Evolutionary conservation across 2,797 vertebrate genomes (phyloP).

Genomic region (Lindbergichthys nudifrons): DNA sequence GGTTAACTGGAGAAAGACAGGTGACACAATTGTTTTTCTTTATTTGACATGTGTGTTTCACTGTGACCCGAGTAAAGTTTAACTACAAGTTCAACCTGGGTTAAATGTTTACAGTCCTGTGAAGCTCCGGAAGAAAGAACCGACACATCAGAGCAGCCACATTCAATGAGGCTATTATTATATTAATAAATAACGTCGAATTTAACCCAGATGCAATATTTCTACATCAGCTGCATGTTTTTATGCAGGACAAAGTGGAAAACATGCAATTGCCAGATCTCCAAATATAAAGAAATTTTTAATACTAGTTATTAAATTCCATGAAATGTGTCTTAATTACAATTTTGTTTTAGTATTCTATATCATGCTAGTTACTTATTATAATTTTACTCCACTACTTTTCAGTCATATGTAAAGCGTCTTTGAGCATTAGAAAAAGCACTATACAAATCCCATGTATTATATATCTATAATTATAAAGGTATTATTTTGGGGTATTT

Average conservation of each 20-base stretch:
- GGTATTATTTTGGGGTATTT: too few relatives aligned
- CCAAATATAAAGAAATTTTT: too few relatives aligned
- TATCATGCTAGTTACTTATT: too few relatives aligned
- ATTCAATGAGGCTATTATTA: background rate
- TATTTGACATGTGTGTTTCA: too few relatives aligned
- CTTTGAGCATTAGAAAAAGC: too few relatives aligned
- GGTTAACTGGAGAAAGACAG: background rate
- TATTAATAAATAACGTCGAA: too few relatives aligned
- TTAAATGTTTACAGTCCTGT: conserved; percentile 24
- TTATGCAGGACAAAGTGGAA: background rate
- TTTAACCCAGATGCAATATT: background rate
- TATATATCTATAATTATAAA: too few relatives aligned
- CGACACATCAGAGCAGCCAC: background rate
- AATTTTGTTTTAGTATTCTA: too few relatives aligned
- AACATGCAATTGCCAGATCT: background rate
- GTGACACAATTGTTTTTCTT: background rate
- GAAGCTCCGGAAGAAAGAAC: background rate
- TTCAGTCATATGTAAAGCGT: background rate
- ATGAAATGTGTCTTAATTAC: too few relatives aligned
- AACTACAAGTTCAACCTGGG: background rate
- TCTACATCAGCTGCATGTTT: background rate
- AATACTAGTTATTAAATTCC: too few relatives aligned
- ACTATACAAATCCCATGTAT: too few relatives aligned
- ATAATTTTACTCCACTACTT: background rate
- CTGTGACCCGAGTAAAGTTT: background rate